These are phyloP conservation scores for Phrynocephalus versicolor DNA, from an alignment of 2,113 vertebrate genomes.

Conservation along the genomic window DNA sequence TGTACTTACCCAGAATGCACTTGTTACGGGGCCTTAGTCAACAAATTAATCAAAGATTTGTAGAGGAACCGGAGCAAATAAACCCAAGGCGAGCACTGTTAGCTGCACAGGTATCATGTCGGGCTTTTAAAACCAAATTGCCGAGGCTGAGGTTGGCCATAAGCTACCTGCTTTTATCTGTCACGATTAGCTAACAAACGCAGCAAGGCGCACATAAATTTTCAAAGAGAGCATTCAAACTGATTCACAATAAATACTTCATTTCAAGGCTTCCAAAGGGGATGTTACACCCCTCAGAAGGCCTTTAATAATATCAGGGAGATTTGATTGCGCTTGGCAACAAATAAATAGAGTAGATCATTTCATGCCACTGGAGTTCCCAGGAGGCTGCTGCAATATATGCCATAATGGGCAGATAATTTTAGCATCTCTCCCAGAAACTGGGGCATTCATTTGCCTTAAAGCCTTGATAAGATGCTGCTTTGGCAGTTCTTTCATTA, in stretches of 20 bases:
- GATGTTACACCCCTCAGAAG: slow-evolving; percentile 19
- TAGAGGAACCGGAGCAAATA: slow-evolving; percentile 47
- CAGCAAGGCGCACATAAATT: slow-evolving; percentile 61
- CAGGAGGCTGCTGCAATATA: slow-evolving; percentile 21
- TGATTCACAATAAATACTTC: slow-evolving; percentile 17
- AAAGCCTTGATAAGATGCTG: slow-evolving; percentile 33
- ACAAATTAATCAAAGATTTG: slow-evolving; percentile 61
- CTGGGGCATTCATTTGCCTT: slow-evolving; percentile 44
- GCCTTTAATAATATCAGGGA: slow-evolving; percentile 57
- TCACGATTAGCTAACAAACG: slow-evolving; percentile 60
- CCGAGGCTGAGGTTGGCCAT: slow-evolving; percentile 37
- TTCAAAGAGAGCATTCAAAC: slow-evolving; percentile 53
- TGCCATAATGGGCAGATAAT: slow-evolving; percentile 47
- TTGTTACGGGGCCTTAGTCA: slow-evolving; percentile 24
- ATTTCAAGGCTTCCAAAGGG: slow-evolving; percentile 38
- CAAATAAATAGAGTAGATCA: slow-evolving; percentile 50
- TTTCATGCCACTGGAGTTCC: slow-evolving; percentile 41
- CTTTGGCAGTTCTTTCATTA: slow-evolving; percentile 31
- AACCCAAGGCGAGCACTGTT: slow-evolving; percentile 28
- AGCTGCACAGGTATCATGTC: slow-evolving; percentile 39
- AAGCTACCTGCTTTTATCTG: slow-evolving; percentile 49
- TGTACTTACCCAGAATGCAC: slow-evolving; percentile 28
- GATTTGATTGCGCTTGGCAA: slow-evolving; percentile 30
- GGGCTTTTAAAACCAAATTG: slow-evolving; percentile 66
- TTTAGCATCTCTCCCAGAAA: slow-evolving; percentile 44